Conservation (phyloP, 1,140 invertebrate species). For the Andrena cerasifolii region DNA sequence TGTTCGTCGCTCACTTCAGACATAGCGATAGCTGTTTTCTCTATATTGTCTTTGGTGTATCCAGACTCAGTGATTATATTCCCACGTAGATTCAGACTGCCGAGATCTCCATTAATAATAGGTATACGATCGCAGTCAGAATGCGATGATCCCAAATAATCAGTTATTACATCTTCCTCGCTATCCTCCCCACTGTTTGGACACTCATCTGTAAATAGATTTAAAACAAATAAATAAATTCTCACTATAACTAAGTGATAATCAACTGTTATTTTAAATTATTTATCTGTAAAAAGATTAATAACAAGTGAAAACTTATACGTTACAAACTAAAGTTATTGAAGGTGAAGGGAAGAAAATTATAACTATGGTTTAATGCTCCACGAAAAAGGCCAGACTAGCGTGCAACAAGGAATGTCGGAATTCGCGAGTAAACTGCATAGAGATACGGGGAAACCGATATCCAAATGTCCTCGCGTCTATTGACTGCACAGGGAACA, state of each 20-base stretch:
- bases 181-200: conserved; percentile 85
- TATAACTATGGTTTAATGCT: neutral
- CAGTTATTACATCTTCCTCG: conserved; percentile 87
- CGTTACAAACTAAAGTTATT: neutral
- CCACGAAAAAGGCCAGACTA: neutral
- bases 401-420: conserved; percentile 11
- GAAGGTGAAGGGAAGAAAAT: neutral
- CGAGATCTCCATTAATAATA: conserved; percentile 72
- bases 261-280: too few relatives aligned
- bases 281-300: conserved; percentile 81
- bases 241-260: too few relatives aligned
- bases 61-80: conserved; percentile 69
- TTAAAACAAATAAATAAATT: neutral
- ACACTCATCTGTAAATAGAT: conserved; percentile 82
- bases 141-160: conserved; percentile 82
- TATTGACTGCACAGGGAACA: conserved; percentile 58
- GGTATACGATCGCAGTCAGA: conserved; percentile 73
- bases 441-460: conserved; percentile 62
- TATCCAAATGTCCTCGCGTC: conserved; percentile 58
- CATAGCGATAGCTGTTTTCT: conserved; percentile 72
- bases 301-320: neutral
- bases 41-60: conserved; percentile 79
- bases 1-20: conserved; percentile 72
- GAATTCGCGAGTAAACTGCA: conserved; percentile 30
- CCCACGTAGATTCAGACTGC: conserved; percentile 71